Percentiles rank a stretch among this genome's conserved stretches.
Conservation (phyloP, 2,888 invertebrate species). For the Dioctria linearis region DNA sequence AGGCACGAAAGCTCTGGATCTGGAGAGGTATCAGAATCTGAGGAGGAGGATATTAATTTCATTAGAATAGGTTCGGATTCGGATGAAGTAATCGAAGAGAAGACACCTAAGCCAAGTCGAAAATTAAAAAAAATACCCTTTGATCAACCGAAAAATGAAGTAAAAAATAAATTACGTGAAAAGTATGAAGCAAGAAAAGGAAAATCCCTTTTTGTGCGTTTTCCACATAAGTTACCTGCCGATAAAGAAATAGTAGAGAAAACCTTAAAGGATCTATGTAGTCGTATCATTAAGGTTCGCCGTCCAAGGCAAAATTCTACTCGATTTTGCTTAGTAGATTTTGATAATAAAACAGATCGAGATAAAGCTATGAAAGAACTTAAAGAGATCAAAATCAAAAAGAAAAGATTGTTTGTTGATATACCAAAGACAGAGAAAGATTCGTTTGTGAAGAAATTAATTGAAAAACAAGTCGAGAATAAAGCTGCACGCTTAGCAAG, state of each 20-base stretch:
- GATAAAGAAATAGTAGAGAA: not conserved
- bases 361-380: not conserved
- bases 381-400: not conserved
- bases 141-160: too few relatives aligned
- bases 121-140: too few relatives aligned
- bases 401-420: not conserved
- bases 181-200: not conserved
- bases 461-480: constrained; percentile 3
- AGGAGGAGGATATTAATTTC: too few relatives aligned
- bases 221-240: not conserved
- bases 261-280: not conserved
- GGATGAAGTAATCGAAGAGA: too few relatives aligned
- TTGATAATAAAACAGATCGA: not conserved
- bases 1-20: too few relatives aligned
- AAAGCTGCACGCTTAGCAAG: not conserved
- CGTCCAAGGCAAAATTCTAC: not conserved
- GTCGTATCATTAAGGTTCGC: not conserved
- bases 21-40: too few relatives aligned
- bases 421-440: not conserved
- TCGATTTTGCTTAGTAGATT: not conserved
- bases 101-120: too few relatives aligned
- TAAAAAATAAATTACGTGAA: not conserved
- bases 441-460: not conserved
- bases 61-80: too few relatives aligned
- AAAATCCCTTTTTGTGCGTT: not conserved